phyloP scores from a whole-genome alignment of 1,140 invertebrate genomes.

The Apis florea region DNA sequence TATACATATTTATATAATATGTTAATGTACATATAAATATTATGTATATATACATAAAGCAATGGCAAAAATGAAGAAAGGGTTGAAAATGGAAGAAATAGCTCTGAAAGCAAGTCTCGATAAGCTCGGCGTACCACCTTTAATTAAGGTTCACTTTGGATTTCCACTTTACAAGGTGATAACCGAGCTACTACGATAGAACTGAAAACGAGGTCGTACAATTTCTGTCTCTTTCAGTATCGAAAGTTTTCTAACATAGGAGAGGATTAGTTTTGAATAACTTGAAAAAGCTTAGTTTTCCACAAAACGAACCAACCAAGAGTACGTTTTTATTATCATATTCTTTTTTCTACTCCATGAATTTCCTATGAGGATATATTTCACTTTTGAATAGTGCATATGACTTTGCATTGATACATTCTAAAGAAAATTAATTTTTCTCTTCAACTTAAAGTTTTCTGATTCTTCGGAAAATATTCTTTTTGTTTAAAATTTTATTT shows the following conservation, averaged over 20 bases:
- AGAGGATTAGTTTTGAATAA: background rate
- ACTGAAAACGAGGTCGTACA: conserved; percentile 15
- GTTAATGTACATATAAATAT: too few relatives aligned
- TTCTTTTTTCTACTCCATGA: too few relatives aligned
- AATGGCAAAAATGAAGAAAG: background rate
- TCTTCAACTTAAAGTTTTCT: background rate
- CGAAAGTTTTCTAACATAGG: background rate
- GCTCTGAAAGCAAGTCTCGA: conserved; percentile 39
- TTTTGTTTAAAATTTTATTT: too few relatives aligned
- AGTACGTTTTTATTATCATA: background rate
- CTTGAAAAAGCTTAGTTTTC: background rate
- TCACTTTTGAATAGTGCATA: background rate
- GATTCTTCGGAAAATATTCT: too few relatives aligned
- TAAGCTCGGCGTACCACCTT: conserved; percentile 37
- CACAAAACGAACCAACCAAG: background rate
- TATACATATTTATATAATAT: too few relatives aligned
- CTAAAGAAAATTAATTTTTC: background rate
- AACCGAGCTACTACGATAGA: conserved; percentile 17
- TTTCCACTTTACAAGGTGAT: conserved; percentile 42
- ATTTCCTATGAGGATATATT: background rate
- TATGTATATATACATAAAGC: too few relatives aligned
- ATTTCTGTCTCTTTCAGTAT: conserved; percentile 9
- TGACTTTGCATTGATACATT: too few relatives aligned
- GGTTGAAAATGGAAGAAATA: conserved; percentile 12
- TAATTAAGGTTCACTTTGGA: conserved; percentile 48